phyloP scores from a whole-genome alignment of 2,888 invertebrate species.

The Dascillus cervinus region DNA sequence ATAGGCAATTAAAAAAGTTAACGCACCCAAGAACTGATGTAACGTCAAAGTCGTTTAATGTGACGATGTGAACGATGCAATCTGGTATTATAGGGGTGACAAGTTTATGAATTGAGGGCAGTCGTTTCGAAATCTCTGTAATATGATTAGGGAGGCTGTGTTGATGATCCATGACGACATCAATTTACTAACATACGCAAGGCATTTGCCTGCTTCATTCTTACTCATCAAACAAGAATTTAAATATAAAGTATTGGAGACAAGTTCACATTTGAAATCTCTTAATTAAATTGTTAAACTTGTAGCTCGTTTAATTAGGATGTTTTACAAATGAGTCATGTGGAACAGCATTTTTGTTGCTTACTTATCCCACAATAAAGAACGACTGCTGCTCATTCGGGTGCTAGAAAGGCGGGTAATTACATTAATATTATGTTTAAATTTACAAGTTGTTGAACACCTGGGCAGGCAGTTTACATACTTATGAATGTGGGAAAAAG shows the following conservation, averaged over 20 bases:
- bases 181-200: too few relatives aligned
- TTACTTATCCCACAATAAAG: constrained; percentile 15
- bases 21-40: too few relatives aligned
- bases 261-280: too few relatives aligned
- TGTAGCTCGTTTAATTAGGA: constrained; percentile 14
- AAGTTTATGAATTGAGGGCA: constrained; percentile 5
- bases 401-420: constrained; percentile 11
- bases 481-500: too few relatives aligned
- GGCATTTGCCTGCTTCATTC: too few relatives aligned
- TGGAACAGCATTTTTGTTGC: constrained; percentile 12
- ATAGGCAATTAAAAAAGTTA: too few relatives aligned
- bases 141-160: constrained; percentile 6
- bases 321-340: constrained; percentile 17
- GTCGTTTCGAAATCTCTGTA: constrained; percentile 1
- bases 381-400: constrained; percentile 10
- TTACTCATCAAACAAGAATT: not conserved
- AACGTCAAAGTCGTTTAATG: too few relatives aligned
- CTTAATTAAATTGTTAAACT: constrained; percentile 14
- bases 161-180: constrained; percentile 9
- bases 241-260: too few relatives aligned
- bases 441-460: constrained; percentile 10
- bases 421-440: constrained; percentile 13
- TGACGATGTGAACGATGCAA: too few relatives aligned
- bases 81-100: constrained; percentile 4
- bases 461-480: too few relatives aligned